phyloP scores from a whole-genome alignment of 2,797 vertebrate species.

The Melanotaenia parkinsoni region DNA sequence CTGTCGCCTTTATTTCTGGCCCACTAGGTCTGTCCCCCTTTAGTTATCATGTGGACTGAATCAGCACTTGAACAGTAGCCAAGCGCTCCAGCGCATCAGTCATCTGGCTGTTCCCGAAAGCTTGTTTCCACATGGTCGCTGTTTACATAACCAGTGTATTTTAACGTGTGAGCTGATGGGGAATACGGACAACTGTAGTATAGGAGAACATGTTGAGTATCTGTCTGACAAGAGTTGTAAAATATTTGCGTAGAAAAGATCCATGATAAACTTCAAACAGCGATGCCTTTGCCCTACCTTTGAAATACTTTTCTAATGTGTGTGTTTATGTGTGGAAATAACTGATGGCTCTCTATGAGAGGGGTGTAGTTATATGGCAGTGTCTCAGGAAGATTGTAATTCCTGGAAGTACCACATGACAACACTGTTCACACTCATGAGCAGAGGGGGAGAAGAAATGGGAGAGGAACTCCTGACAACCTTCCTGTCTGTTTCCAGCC shows the following conservation, averaged over 20 bases:
- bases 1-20: slow-evolving; percentile 55
- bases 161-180: slow-evolving; percentile 10
- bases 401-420: slow-evolving; percentile 34
- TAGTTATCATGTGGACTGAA: slow-evolving; percentile 62
- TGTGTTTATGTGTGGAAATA: slow-evolving; percentile 25
- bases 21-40: slow-evolving; percentile 21
- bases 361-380: slow-evolving; percentile 56
- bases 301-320: slow-evolving; percentile 29
- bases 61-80: slow-evolving; percentile 66
- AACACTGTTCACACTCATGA: slow-evolving; percentile 41
- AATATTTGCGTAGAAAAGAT: slow-evolving; percentile 18
- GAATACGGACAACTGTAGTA: neutral
- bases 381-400: slow-evolving; percentile 30
- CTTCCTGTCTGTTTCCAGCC: slow-evolving; percentile 53
- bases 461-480: slow-evolving; percentile 40
- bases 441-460: slow-evolving; percentile 36
- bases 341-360: slow-evolving; percentile 38
- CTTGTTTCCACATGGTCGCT: slow-evolving; percentile 40
- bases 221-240: slow-evolving; percentile 15
- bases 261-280: slow-evolving; percentile 3
- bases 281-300: neutral
- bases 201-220: slow-evolving; percentile 12
- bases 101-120: slow-evolving; percentile 48
- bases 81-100: slow-evolving; percentile 51
- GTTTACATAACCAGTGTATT: slow-evolving; percentile 56